phyloP scores from a whole-genome alignment of 2,888 invertebrate genomes.

The Ochropleura plecta region DNA sequence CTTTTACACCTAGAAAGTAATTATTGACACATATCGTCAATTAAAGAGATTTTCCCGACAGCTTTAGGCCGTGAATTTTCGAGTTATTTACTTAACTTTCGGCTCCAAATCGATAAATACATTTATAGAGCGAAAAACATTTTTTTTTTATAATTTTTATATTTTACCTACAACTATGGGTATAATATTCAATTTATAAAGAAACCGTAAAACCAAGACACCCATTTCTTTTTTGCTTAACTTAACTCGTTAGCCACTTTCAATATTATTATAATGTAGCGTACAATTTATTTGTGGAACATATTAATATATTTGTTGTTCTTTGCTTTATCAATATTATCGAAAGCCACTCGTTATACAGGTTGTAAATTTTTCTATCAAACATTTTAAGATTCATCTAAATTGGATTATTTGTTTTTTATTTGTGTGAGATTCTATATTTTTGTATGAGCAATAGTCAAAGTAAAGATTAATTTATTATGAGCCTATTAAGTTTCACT shows the following conservation, averaged over 20 bases:
- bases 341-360: conserved; percentile 36
- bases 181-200: conserved; percentile 51
- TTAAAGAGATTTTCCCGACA: conserved; percentile 26
- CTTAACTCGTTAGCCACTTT: conserved; percentile 21
- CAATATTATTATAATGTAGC: conserved; percentile 36
- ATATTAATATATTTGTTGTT: conserved; percentile 28
- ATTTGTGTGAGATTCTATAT: conserved; percentile 31
- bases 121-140: conserved; percentile 44
- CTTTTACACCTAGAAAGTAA: conserved; percentile 41
- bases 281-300: conserved; percentile 21
- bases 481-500: too few relatives aligned
- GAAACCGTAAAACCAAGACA: conserved; percentile 49
- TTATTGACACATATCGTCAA: conserved; percentile 33
- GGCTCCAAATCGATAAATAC: conserved; percentile 35
- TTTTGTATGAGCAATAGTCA: conserved; percentile 16
- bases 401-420: conserved; percentile 48
- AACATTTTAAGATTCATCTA: conserved; percentile 46
- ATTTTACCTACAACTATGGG: conserved; percentile 63
- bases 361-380: conserved; percentile 40
- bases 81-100: conserved; percentile 42
- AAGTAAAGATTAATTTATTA: not conserved
- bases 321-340: conserved; percentile 31
- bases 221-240: conserved; percentile 42
- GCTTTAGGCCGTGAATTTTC: conserved; percentile 59
- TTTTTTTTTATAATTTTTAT: conserved; percentile 64